Percentiles rank a stretch among this genome's conserved stretches.
phyloP scores from a whole-genome alignment of 2,797 vertebrate species.

The Lepidocolaptes lacrymiger region DNA sequence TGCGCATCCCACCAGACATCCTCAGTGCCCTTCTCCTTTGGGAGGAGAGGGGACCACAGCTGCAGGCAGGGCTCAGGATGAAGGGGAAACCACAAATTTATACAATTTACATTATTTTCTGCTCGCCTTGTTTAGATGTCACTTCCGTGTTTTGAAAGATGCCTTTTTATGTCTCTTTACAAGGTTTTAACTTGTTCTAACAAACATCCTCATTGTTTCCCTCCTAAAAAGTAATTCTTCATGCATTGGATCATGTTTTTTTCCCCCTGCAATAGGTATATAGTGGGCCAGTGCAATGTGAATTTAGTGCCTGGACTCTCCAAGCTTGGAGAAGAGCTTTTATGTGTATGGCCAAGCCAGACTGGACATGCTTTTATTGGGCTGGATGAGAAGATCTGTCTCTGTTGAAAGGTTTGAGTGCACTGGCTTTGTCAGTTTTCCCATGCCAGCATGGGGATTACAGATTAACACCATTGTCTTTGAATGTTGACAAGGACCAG shows the following conservation, averaged over 20 bases:
- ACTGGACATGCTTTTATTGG: not conserved
- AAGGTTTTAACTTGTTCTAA: not conserved
- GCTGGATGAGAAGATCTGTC: not conserved
- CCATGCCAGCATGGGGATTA: not conserved
- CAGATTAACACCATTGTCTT: slow-evolving; percentile 38
- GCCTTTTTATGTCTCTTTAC: not conserved
- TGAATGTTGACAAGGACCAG: not conserved
- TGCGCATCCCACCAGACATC: not conserved
- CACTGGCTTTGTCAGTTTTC: slow-evolving; percentile 13
- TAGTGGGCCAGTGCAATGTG: not conserved
- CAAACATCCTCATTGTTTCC: not conserved
- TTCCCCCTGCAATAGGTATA: not conserved
- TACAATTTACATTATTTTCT: slow-evolving; percentile 43
- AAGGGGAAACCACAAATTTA: slow-evolving; percentile 26
- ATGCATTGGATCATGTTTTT: not conserved
- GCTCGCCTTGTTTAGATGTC: slow-evolving; percentile 19
- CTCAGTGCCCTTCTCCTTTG: not conserved
- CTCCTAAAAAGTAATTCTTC: not conserved
- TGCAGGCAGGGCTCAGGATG: slow-evolving; percentile 7
- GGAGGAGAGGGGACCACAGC: not conserved
- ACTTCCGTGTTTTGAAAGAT: slow-evolving; percentile 38
- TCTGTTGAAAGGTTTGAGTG: slow-evolving; percentile 1
- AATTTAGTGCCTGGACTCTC: not conserved
- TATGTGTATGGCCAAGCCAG: not conserved
- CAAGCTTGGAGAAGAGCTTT: not conserved